These are phyloP conservation scores for Xestobium rufovillosum DNA, from an alignment of 2,888 invertebrate genomes.

Conservation along the genomic window DNA sequence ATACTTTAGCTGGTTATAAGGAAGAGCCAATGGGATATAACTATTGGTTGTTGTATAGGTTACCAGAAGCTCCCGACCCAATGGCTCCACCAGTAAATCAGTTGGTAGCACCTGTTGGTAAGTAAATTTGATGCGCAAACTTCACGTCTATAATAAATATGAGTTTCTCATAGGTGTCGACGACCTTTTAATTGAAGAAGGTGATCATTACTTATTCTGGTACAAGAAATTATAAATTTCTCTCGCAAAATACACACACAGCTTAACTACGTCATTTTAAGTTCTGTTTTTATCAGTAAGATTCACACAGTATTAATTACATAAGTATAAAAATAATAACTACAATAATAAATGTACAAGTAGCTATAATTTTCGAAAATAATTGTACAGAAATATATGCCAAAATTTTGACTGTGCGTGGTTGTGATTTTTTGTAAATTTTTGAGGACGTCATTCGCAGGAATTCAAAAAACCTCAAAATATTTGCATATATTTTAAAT, in stretches of 20 bases:
- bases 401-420: too few species aligned
- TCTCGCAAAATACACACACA: too few species aligned
- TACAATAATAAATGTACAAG: not conserved
- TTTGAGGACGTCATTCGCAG: too few species aligned
- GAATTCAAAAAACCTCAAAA: too few species aligned
- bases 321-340: not conserved
- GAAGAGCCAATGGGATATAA: slow-evolving; percentile 81
- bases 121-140: slow-evolving; percentile 33
- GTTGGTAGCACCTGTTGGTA: slow-evolving; percentile 81
- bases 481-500: too few species aligned
- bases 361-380: too few species aligned
- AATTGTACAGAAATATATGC: too few species aligned
- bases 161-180: slow-evolving; percentile 78
- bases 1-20: slow-evolving; percentile 72
- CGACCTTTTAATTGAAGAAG: slow-evolving; percentile 77
- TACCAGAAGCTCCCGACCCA: slow-evolving; percentile 74
- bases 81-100: slow-evolving; percentile 77
- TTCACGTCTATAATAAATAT: too few species aligned
- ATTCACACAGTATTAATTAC: too few species aligned
- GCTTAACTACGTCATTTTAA: too few species aligned
- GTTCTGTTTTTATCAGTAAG: too few species aligned
- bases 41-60: slow-evolving; percentile 81
- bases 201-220: slow-evolving; percentile 87
- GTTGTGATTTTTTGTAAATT: too few species aligned
- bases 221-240: slow-evolving; percentile 78